A percentile compares a stretch with the other conserved stretches of the same genome.
phyloP scores from a whole-genome alignment of 2,797 vertebrate species.

The Acipenser ruthenus region DNA sequence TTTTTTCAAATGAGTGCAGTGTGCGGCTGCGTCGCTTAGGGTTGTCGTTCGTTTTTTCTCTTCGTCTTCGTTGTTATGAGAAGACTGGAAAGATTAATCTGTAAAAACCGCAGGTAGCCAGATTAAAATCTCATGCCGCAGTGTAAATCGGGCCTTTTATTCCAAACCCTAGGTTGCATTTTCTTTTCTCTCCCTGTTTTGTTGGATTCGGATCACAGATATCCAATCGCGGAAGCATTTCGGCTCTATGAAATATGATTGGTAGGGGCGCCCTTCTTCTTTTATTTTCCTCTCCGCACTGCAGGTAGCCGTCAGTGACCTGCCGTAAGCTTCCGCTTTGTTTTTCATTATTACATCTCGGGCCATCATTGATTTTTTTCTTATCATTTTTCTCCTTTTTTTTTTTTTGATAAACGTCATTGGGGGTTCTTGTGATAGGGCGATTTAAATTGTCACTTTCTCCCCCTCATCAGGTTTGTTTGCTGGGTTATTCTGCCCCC shows the following conservation, averaged over 20 bases:
- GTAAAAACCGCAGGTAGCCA: conserved; percentile 72
- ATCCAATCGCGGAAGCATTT: conserved; percentile 27
- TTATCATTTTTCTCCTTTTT: conserved; percentile 45
- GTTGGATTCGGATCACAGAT: conserved; percentile 32
- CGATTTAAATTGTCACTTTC: conserved; percentile 44
- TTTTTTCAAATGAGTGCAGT: too few relatives aligned
- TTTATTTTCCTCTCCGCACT: conserved; percentile 55
- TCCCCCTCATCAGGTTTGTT: conserved; percentile 50
- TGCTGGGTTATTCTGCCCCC: conserved; percentile 25
- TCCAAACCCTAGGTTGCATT: conserved; percentile 61
- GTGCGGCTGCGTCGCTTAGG: too few relatives aligned
- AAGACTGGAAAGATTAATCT: conserved; percentile 61
- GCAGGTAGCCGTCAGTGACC: conserved; percentile 61
- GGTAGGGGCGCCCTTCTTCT: conserved; percentile 40
- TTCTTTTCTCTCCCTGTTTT: conserved; percentile 44
- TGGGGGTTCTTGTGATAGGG: conserved; percentile 41
- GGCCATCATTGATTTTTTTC: conserved; percentile 21
- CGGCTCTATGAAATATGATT: conserved; percentile 51
- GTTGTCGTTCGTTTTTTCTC: too few relatives aligned
- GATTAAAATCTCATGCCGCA: conserved; percentile 63
- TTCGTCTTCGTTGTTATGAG: conserved; percentile 25
- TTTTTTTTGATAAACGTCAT: conserved; percentile 42
- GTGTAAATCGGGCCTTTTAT: conserved; percentile 64
- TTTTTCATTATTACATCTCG: conserved; percentile 42
- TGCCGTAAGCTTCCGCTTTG: conserved; percentile 42